Evolutionary conservation across 2,888 invertebrate genomes (phyloP), one percentile per base, ranked within the genome.

Genomic region (Chymomyza procnemis): DNA sequence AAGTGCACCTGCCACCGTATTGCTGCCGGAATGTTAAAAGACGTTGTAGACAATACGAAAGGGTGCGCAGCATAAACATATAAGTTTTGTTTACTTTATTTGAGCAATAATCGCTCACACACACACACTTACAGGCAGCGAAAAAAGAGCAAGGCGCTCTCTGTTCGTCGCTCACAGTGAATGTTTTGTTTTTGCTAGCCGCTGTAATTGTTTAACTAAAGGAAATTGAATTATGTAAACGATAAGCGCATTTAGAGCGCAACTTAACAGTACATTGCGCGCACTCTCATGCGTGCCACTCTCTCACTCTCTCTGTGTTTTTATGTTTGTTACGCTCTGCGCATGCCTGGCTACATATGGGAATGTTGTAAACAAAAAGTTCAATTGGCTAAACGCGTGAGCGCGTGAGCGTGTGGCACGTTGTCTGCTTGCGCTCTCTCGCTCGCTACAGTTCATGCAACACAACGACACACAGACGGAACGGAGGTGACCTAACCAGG

Each of bases 401-500:
- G 50, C 50, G 50, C 8, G 19, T 19, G 50, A 50, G 50, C n/a
- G n/a, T n/a, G n/a, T 50, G 50, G 50, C 50, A 19, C 50, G 16
- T 50, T 50, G 62, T 63, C 55, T 30, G 46, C 46, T 58, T 55
- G 56, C 56, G 48, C 30, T 57, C 61, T 59, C 57, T 59, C 57
- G 59, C 30, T 55, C 19, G 55, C 58, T 9, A 54, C 19, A 21
- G 22, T 12, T 16, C 60, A 26, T 26, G 19, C 1, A 1, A 34
- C 34, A 34, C 34, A 41, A 41, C 34, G 34, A 41, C 34, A 41
- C 34, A 41, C 12, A 41, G 34, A 41, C 64, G 68, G 69, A 66
- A 69, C 75, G 79, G 85, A 88, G 87, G 88, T 88, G 89, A 88
- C 88, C 88, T 74, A 87, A 85, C 89, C 88, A 88, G 89, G 88